A percentile compares a stretch with the other conserved stretches of the same genome.
phyloP scores from a whole-genome alignment of 2,797 vertebrate genomes.

The Pterois miles region DNA sequence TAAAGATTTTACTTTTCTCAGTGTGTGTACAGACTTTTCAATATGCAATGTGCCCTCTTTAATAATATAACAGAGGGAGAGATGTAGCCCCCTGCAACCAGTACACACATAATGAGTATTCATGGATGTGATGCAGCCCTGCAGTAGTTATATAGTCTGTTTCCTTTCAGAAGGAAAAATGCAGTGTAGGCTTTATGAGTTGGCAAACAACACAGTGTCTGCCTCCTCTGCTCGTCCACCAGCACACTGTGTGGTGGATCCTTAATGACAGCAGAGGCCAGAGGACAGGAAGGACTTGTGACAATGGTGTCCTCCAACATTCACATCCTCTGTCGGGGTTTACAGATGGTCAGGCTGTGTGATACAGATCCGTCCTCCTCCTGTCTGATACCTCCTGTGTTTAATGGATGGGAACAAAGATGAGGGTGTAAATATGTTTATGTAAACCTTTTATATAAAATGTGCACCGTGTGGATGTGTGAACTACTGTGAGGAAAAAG shows the following conservation, averaged over 20 bases:
- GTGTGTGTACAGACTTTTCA: background rate
- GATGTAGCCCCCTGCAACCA: background rate
- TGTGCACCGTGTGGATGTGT: background rate
- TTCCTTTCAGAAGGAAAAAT: slow-evolving; percentile 13
- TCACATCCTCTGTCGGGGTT: slow-evolving; percentile 55
- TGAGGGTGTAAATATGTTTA: background rate
- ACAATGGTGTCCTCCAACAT: slow-evolving; percentile 63
- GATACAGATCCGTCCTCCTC: slow-evolving; percentile 26
- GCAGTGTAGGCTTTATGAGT: slow-evolving; percentile 26
- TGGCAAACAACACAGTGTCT: slow-evolving; percentile 37
- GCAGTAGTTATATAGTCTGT: slow-evolving; percentile 7
- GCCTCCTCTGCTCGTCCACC: slow-evolving; percentile 52
- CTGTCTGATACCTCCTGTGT: slow-evolving; percentile 8
- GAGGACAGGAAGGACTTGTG: slow-evolving; percentile 58
- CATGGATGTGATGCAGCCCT: slow-evolving; percentile 18
- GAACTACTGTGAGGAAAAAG: no score
- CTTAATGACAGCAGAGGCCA: slow-evolving; percentile 65
- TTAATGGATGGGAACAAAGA: background rate
- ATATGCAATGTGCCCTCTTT: background rate
- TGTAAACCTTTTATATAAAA: background rate
- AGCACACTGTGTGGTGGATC: slow-evolving; percentile 44
- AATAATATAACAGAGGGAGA: slow-evolving; percentile 20
- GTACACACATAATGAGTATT: background rate
- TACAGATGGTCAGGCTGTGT: slow-evolving; percentile 40
- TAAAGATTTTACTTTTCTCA: background rate